Conservation (phyloP, 2,888 invertebrate species). For the Calameuta filiformis region DNA sequence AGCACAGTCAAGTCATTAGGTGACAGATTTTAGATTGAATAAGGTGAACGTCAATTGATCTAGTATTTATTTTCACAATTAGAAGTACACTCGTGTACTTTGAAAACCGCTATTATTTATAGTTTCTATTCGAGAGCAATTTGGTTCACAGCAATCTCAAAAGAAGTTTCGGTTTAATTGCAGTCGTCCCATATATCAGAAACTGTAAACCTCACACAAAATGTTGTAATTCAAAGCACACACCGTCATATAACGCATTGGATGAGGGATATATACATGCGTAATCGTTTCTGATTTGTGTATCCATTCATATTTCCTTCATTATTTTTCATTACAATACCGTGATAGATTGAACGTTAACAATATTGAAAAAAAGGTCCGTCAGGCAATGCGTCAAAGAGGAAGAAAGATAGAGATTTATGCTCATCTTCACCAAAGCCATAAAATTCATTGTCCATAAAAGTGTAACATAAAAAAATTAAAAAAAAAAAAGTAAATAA, state of each 20-base stretch:
- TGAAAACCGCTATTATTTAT: not conserved
- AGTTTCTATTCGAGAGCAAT: not conserved
- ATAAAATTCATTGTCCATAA: not conserved
- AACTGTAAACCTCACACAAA: not conserved
- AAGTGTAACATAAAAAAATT: not conserved
- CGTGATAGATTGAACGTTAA: not conserved
- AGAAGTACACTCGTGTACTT: not conserved
- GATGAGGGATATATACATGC: not conserved
- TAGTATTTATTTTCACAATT: not conserved
- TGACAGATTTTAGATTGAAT: not conserved
- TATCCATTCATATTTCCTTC: not conserved
- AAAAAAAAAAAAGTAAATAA: not conserved
- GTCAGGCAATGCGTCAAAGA: not conserved
- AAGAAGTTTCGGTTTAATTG: not conserved
- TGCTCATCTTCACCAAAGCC: not conserved
- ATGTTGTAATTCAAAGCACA: not conserved
- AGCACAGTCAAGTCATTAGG: not conserved
- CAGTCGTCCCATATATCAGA: not conserved
- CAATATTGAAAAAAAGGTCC: not conserved
- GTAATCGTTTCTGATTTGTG: not conserved
- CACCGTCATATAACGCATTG: not conserved
- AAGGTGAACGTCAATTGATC: not conserved
- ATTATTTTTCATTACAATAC: not conserved
- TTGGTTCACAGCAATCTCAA: not conserved
- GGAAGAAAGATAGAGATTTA: not conserved